Percentiles rank a stretch among this genome's conserved stretches.
Conservation (phyloP, 2,888 invertebrate species). For the Xestia c-nigrum region DNA sequence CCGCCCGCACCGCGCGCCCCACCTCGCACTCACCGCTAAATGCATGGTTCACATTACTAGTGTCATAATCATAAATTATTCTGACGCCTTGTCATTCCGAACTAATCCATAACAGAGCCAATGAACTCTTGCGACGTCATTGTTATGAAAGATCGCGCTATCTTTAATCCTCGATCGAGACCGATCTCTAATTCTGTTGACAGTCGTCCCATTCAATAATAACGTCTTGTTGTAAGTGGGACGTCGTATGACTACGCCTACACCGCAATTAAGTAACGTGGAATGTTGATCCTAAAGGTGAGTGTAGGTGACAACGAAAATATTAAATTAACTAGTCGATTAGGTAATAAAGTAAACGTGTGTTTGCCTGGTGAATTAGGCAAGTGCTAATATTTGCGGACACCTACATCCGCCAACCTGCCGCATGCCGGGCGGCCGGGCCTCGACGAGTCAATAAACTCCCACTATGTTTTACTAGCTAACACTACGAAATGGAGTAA, state of each 20-base stretch:
- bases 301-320: conserved; percentile 77
- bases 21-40: conserved; percentile 72
- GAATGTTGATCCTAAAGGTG: conserved; percentile 73
- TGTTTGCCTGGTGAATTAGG: conserved; percentile 80
- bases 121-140: conserved; percentile 75
- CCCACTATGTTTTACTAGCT: conserved; percentile 74
- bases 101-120: conserved; percentile 70
- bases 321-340: conserved; percentile 75
- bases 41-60: conserved; percentile 74
- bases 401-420: conserved; percentile 88
- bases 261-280: conserved; percentile 73
- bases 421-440: conserved; percentile 74
- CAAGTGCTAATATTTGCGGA: conserved; percentile 88
- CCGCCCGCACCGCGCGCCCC: conserved; percentile 64
- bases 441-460: conserved; percentile 82
- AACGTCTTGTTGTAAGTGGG: conserved; percentile 75
- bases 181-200: conserved; percentile 72
- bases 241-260: conserved; percentile 75
- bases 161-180: conserved; percentile 72
- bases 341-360: conserved; percentile 85
- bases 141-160: conserved; percentile 75
- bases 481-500: conserved; percentile 68
- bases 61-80: conserved; percentile 80
- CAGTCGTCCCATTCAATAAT: conserved; percentile 73
- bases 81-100: conserved; percentile 72